Evolutionary conservation across 2,113 vertebrate genomes (phyloP), one percentile per base, ranked within the genome.

Genomic region (Serinus canaria): DNA sequence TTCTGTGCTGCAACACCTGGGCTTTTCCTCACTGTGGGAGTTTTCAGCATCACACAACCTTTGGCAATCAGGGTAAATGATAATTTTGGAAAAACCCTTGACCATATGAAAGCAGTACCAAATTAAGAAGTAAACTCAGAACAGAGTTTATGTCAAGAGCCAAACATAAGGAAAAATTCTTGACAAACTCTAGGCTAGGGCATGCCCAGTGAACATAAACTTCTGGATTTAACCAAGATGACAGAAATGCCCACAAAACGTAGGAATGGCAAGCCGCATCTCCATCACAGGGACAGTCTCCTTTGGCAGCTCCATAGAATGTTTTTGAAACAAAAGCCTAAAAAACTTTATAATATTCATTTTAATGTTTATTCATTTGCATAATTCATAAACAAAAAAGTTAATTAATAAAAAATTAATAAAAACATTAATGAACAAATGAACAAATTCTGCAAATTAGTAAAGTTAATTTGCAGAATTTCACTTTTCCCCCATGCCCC

Each of bases 181-280:
- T 90, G 27, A 50, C 46, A 74, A 59, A 39, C 15, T 70, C 27
- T 64, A 80, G 27, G n/a, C 27, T 44, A 49, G 8, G 37, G 15
- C 33, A 80, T 17, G 28, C 11, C 16, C 15, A 63, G 5, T 17
- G 17, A 87, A 24, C 27, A 43, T 20, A 67, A 58, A 58, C 9
- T 63, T 66, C 31, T 37, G 3, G 15, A 49, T 90, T 78, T 58
- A 78, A 63, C 1, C 1, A 78, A 64, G 47, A 10, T 74, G n/a
- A 56, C 22, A 49, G 41, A 7, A 84, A 49, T 19, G 7, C 15
- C 24, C 22, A 37, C n/a, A 49, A 64, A 82, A 53, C 0, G 1
- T 3, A 46, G 5, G 15, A 10, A 24, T 81, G 17, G 56, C 1
- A 6, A 82, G 28, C 11, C 28, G 24, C 0, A 0, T 58, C 28